Base-by-base conservation (phyloP, 2,113 vertebrate genomes). In the Diadophis punctatus region DNA sequence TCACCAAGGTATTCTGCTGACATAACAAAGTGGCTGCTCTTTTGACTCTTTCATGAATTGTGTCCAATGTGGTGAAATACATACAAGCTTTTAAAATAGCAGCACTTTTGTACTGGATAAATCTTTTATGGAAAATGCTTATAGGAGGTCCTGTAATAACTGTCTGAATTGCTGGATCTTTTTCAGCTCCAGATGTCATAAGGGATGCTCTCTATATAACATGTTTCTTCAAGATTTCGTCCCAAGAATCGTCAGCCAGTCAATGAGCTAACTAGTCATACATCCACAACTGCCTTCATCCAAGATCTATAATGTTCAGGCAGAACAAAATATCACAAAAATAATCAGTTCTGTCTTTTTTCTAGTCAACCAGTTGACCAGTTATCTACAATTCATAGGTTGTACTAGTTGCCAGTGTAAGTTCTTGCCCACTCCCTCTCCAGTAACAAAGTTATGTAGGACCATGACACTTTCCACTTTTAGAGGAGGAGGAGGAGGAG, bases 31-130 rank as follows among this genome's bases (percentile, higher is more conserved):
- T 48, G n/a, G 9, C 74, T 86, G 0, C 20, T 80, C 90, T 88
- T 18, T 2, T 95, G 39, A 95, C 30, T 58, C 2, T 2, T 93
- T 96, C 93, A 94, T 93, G 91, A 96, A 90, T 7, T 18, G 0
- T 18, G 88, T 58, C 51, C 93, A 49, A 93, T 34, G n/a, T 87
- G 91, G 8, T 92, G 55, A 95, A 89, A 84, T 94, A 90, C 1
- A 93, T 9, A 10, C 87, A 43, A 30, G 8, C n/a, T 52, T 92
- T 88, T 90, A 92, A 88, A 58, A 0, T 63, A 1, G 11, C 91
- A 80, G 3, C 0, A 88, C 86, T 91, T 93, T 91, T 86, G 10
- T 91, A 4, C 0, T 95, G 27, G 93, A 92, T 93, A 87, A 89
- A 90, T 90, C 89, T 88, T 87, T 92, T 56, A 52, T 9, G 49